A percentile compares a stretch with the other conserved stretches of the same genome.
Conservation (phyloP, 2,888 invertebrate species). For the Cacoxenus indagator region DNA sequence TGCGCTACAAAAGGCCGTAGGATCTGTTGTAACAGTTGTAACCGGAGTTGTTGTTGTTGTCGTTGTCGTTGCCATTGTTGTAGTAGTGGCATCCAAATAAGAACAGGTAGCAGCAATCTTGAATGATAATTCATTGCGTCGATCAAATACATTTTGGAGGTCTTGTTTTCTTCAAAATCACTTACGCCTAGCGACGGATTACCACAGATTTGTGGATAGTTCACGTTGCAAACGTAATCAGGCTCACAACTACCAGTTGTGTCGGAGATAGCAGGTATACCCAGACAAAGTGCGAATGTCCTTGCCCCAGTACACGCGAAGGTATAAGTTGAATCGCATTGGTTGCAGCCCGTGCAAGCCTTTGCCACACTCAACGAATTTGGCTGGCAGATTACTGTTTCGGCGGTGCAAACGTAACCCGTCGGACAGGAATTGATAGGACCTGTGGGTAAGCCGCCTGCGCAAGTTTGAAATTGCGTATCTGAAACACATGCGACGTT, state of each 20-base stretch:
- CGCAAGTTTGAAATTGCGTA: conserved; percentile 33
- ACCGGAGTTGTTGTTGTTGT: conserved; percentile 12
- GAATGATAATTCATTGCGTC: not conserved
- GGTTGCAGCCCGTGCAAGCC: conserved; percentile 32
- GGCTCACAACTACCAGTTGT: conserved; percentile 40
- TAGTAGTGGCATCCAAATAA: conserved; percentile 26
- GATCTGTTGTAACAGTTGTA: conserved; percentile 9
- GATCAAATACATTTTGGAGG: too few species aligned
- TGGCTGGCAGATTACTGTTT: conserved; percentile 29
- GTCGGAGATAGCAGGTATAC: not conserved
- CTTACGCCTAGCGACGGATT: conserved; percentile 16
- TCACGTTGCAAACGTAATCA: conserved; percentile 33
- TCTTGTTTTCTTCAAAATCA: not conserved
- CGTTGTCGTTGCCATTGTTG: not conserved
- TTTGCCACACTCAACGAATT: not conserved
- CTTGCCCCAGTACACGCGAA: conserved; percentile 45
- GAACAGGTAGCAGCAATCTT: conserved; percentile 41
- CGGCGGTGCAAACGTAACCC: conserved; percentile 36
- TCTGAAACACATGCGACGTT: conserved; percentile 37
- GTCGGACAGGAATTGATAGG: conserved; percentile 36
- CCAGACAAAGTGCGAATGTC: conserved; percentile 47
- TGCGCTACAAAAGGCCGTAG: conserved; percentile 36
- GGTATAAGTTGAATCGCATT: conserved; percentile 32
- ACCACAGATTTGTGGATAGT: conserved; percentile 39
- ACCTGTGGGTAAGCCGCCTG: conserved; percentile 28